Percentiles rank a stretch among this genome's conserved stretches.
phyloP scores from a whole-genome alignment of 1,140 invertebrate genomes.

The Drosophila quadrilineata region DNA sequence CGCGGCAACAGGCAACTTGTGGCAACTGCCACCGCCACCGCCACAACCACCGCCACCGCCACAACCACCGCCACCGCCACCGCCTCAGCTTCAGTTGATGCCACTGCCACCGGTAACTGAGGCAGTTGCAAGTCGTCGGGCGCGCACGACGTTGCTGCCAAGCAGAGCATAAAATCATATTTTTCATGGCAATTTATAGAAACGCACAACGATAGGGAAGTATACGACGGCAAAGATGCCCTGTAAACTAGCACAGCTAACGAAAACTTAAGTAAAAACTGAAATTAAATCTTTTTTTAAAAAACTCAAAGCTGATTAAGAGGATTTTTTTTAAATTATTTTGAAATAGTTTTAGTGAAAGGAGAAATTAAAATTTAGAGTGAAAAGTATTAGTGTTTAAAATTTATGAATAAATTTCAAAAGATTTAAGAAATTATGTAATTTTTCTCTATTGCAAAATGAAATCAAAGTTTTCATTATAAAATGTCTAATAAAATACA shows the following conservation, averaged over 20 bases:
- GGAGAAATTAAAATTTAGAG: no score
- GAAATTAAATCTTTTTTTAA: no score
- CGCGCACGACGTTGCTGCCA: conserved; percentile 1
- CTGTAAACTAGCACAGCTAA: neutral
- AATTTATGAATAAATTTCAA: no score
- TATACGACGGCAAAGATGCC: neutral
- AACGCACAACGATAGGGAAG: conserved; percentile 10
- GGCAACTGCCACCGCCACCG: neutral
- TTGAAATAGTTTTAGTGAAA: no score
- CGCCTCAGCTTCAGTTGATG: no score
- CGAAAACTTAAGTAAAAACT: neutral
- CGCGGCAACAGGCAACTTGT: conserved; percentile 43
- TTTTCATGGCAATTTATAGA: conserved; percentile 57
- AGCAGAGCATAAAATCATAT: conserved; percentile 65
- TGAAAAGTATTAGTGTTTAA: no score
- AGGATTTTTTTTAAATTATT: no score
- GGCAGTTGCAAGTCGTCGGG: neutral
- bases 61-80: neutral
- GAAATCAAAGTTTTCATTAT: neutral
- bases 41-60: neutral
- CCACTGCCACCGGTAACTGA: neutral
- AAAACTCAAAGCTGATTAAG: no score
- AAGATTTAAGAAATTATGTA: neutral
- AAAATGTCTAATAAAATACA: neutral
- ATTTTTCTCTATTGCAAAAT: no score